Conservation (phyloP, 2,797 vertebrate genomes). For the Amphiprion clarkii region DNA sequence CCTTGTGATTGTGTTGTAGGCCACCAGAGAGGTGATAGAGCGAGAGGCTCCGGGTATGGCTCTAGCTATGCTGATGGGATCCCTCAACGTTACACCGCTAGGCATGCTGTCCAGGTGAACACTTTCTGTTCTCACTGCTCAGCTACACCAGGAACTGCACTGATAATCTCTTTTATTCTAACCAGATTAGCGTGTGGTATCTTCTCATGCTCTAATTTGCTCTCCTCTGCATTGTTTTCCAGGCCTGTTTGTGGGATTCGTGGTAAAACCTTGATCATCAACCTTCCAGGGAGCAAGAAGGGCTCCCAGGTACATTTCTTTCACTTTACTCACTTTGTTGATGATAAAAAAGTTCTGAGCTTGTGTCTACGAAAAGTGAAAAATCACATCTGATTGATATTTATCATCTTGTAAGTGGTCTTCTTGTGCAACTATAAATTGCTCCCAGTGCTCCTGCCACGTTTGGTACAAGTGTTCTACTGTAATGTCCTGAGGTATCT, state of each 20-base stretch:
- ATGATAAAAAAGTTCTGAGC: no score
- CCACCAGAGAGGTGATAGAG: slow-evolving; percentile 98
- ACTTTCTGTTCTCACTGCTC: background rate
- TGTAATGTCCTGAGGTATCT: no score
- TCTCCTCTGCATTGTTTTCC: slow-evolving; percentile 59
- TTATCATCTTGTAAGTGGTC: no score
- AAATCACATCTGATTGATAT: no score
- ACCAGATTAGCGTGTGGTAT: slow-evolving; percentile 5
- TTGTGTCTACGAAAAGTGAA: no score
- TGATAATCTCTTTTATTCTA: slow-evolving; percentile 10
- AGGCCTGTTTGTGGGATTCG: slow-evolving; percentile 98
- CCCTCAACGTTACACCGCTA: slow-evolving; percentile 97
- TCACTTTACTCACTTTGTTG: background rate
- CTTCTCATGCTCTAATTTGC: slow-evolving; percentile 13
- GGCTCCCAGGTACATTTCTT: slow-evolving; percentile 93
- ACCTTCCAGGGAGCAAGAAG: slow-evolving; percentile 98
- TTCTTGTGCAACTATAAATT: no score
- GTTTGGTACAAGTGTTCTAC: no score
- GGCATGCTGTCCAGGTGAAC: slow-evolving; percentile 92
- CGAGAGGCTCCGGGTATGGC: slow-evolving; percentile 98
- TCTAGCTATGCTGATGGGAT: slow-evolving; percentile 99
- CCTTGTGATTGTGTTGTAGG: slow-evolving; percentile 81
- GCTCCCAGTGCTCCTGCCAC: no score
- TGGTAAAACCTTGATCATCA: slow-evolving; percentile 99
- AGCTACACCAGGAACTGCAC: background rate